These are phyloP conservation scores for Leptinotarsa peninsularis DNA, from an alignment of 2,888 invertebrate genomes.

Conservation along the genomic window DNA sequence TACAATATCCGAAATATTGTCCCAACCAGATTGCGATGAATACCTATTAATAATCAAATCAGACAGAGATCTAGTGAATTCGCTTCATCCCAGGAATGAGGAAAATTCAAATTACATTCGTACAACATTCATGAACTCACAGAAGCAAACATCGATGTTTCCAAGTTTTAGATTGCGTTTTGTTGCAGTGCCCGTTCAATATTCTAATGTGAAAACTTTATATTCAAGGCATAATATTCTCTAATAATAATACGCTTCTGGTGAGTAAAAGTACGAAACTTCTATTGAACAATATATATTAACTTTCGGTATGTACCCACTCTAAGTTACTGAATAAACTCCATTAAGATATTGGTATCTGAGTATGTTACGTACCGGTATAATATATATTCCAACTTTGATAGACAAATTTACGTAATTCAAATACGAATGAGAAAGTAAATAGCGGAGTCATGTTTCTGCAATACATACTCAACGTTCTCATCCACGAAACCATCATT, in stretches of 20 bases:
- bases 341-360: conserved; percentile 32
- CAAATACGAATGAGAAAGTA: conserved; percentile 21
- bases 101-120: neutral
- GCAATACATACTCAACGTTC: neutral
- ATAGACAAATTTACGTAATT: conserved; percentile 25
- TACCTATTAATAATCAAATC: too few species aligned
- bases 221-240: neutral
- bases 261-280: conserved; percentile 20
- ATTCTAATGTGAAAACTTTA: conserved; percentile 17
- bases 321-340: conserved; percentile 25
- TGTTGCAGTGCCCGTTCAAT: conserved; percentile 13
- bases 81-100: neutral
- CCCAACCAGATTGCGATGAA: too few species aligned
- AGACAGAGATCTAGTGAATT: too few species aligned
- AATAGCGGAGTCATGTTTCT: conserved; percentile 27
- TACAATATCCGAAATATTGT: too few species aligned
- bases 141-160: neutral
- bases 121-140: neutral
- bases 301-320: conserved; percentile 3
- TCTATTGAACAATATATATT: conserved; percentile 3
- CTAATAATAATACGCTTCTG: conserved; percentile 30
- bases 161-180: conserved; percentile 9
- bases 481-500: too few species aligned
- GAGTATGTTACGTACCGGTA: conserved; percentile 16
- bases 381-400: conserved; percentile 30